Conservation (phyloP, 2,888 invertebrate species). For the Leptopilina drosophilae region DNA sequence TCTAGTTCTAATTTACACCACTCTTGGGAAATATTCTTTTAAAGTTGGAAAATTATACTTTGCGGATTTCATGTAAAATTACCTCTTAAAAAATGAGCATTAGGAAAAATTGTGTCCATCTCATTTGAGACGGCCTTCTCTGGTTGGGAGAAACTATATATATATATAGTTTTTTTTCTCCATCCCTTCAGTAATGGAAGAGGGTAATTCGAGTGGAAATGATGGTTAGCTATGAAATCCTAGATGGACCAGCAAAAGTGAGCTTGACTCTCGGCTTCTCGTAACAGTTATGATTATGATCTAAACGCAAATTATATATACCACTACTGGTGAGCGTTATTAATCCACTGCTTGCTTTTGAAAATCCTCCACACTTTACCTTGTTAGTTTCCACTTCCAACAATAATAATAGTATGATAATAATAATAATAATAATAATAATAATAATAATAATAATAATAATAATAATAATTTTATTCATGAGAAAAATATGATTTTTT, state of each 20-base stretch:
- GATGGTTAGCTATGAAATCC: slow-evolving; percentile 29
- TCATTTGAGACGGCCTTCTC: neutral
- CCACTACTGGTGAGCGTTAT: slow-evolving; percentile 15
- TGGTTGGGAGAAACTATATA: neutral
- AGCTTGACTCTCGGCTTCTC: slow-evolving; percentile 13
- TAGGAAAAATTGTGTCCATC: slow-evolving; percentile 5
- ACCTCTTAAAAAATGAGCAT: neutral
- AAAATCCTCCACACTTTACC: slow-evolving; percentile 15
- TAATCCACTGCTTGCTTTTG: slow-evolving; percentile 34
- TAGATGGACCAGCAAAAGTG: slow-evolving; percentile 10
- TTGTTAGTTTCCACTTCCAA: neutral
- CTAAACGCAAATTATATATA: slow-evolving; percentile 28
- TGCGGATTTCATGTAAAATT: no score
- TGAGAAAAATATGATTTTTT: neutral
- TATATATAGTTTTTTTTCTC: neutral
- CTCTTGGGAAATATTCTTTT: no score
- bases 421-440: neutral
- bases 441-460: neutral
- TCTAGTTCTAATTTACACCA: no score
- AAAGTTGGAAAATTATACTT: neutral
- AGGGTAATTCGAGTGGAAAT: slow-evolving; percentile 27
- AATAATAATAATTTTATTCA: neutral
- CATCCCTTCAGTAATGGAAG: slow-evolving; percentile 2
- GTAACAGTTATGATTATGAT: slow-evolving; percentile 21
- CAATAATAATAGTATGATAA: neutral